Percentiles rank a stretch among this genome's conserved stretches.
Evolutionary conservation across 2,797 vertebrate genomes (phyloP).

Genomic region (Notolabrus celidotus): DNA sequence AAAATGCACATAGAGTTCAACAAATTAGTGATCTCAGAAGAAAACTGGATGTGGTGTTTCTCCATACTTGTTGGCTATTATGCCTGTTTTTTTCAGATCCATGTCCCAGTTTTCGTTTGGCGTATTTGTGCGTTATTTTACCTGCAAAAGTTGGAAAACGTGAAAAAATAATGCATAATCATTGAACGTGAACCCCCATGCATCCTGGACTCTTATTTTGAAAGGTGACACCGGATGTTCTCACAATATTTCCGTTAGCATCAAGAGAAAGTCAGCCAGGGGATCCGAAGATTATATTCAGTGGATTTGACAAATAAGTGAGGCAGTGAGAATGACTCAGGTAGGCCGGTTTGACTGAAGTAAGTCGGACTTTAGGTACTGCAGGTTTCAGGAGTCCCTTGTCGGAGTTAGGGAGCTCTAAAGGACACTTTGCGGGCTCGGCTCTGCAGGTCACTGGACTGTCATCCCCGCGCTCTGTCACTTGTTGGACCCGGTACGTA

Average conservation of each 20-base stretch:
- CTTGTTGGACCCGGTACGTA: constrained; percentile 43
- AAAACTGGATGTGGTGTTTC: no score
- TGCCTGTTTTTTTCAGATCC: no score
- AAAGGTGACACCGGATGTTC: constrained; percentile 1
- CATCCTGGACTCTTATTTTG: constrained; percentile 48
- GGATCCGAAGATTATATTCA: constrained; percentile 63
- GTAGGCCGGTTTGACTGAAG: not conserved
- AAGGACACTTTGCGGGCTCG: constrained; percentile 24
- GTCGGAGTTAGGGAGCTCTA: not conserved
- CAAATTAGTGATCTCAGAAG: no score
- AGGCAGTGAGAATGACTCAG: constrained; percentile 10
- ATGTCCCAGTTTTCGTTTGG: no score
- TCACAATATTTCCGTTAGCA: accelerated
- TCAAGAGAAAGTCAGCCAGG: constrained; percentile 16
- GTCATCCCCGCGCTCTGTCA: constrained; percentile 58
- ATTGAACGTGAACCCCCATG: no score
- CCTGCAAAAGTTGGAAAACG: not conserved
- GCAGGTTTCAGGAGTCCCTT: no score
- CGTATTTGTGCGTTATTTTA: no score
- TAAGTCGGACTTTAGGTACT: not conserved
- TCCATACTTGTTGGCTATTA: no score
- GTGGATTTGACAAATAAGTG: constrained; percentile 59
- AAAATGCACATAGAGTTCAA: no score
- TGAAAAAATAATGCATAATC: no score
- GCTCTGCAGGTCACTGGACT: constrained; percentile 29